Conservation (phyloP, 2,113 vertebrate genomes). For the Chlamydotis undulata region DNA sequence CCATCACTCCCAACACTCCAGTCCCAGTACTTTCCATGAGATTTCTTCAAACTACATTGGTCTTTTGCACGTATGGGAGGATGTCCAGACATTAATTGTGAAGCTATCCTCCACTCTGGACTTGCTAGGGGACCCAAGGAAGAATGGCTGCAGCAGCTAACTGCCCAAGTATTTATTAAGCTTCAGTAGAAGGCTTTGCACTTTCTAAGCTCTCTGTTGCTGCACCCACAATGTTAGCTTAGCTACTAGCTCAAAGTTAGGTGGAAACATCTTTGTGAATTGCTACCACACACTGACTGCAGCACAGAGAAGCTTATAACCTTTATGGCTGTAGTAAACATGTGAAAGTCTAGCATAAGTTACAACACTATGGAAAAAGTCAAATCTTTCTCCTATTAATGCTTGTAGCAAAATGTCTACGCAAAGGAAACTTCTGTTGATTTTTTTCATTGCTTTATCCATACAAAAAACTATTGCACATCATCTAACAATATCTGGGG, state of each 20-base stretch:
- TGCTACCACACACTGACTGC: background rate
- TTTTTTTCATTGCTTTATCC: background rate
- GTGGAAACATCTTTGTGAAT: background rate
- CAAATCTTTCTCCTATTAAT: background rate
- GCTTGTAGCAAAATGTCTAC: background rate
- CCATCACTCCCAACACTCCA: background rate
- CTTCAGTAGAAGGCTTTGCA: background rate
- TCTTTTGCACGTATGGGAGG: background rate
- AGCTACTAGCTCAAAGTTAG: background rate
- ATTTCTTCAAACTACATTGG: background rate
- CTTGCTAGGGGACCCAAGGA: background rate
- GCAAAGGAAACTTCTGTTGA: background rate
- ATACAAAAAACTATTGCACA: background rate
- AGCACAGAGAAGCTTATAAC: background rate
- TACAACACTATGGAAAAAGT: background rate
- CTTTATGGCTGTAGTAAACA: background rate
- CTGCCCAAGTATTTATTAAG: background rate
- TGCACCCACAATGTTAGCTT: background rate
- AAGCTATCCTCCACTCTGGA: background rate
- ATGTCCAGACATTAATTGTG: background rate
- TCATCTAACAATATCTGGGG: background rate
- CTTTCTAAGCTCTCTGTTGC: background rate
- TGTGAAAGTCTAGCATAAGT: background rate
- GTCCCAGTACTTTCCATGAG: background rate
- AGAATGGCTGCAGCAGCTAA: background rate